These are phyloP conservation scores for Trimorus sp. DNA, from an alignment of 2,888 invertebrate species.

Conservation along the genomic window DNA sequence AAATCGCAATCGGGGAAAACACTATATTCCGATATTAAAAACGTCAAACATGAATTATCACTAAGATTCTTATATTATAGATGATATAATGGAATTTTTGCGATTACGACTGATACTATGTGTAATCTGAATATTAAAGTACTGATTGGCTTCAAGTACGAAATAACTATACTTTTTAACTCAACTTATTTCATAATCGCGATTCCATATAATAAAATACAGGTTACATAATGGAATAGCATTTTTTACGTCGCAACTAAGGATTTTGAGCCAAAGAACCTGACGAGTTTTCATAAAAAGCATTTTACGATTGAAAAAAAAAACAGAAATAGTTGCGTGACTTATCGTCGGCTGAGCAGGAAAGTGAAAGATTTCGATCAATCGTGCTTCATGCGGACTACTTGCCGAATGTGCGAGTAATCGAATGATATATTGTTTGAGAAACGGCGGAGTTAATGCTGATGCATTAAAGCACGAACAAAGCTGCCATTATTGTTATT, in stretches of 20 bases:
- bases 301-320: constrained; percentile 25
- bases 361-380: constrained; percentile 51
- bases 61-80: too few relatives aligned
- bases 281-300: constrained; percentile 11
- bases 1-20: too few relatives aligned
- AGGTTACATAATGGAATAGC: constrained; percentile 18
- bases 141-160: too few relatives aligned
- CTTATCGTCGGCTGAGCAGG: constrained; percentile 39
- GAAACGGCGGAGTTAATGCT: constrained; percentile 68
- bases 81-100: too few relatives aligned
- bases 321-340: constrained; percentile 46
- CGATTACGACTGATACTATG: too few relatives aligned
- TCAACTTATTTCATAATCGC: too few relatives aligned
- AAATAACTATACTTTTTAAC: too few relatives aligned
- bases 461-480: constrained; percentile 68
- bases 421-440: constrained; percentile 48
- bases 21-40: too few relatives aligned
- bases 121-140: too few relatives aligned
- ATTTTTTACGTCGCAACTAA: constrained; percentile 6
- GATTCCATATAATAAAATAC: background rate
- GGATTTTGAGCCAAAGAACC: constrained; percentile 9
- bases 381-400: constrained; percentile 44
- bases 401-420: constrained; percentile 47
- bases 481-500: constrained; percentile 26
- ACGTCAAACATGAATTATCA: too few relatives aligned